Evolutionary conservation across 2,888 invertebrate species (phyloP).

Genomic region (Drosophila niveifrons): DNA sequence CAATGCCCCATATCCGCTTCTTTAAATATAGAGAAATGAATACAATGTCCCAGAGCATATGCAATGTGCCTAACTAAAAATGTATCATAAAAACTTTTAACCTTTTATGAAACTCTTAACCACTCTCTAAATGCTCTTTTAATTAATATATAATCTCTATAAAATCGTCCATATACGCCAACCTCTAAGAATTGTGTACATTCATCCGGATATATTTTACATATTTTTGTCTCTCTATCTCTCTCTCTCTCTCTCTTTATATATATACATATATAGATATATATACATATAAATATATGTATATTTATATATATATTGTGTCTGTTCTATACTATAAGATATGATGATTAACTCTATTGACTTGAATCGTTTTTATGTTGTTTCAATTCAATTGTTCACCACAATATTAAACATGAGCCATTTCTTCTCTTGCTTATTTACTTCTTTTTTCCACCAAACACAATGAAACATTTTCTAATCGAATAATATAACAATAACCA

Average conservation of each 20-base stretch:
- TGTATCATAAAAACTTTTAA: constrained; percentile 33
- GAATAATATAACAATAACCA: constrained; percentile 41
- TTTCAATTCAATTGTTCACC: constrained; percentile 73
- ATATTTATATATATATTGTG: constrained; percentile 13
- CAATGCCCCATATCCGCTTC: constrained; percentile 4
- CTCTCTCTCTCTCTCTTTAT: constrained; percentile 11
- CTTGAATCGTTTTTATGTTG: constrained; percentile 68
- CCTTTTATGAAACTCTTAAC: constrained; percentile 42
- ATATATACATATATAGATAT: constrained; percentile 23
- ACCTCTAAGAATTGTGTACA: constrained; percentile 31
- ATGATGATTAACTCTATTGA: constrained; percentile 75
- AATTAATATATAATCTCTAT: constrained; percentile 34
- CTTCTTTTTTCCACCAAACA: constrained; percentile 71
- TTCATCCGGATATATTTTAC: constrained; percentile 34
- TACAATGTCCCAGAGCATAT: constrained; percentile 33
- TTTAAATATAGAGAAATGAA: neutral
- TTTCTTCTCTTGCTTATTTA: constrained; percentile 82
- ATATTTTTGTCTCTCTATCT: constrained; percentile 45
- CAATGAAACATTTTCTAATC: constrained; percentile 57
- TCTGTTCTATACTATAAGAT: constrained; percentile 10
- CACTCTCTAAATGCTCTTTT: constrained; percentile 37
- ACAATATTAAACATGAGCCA: constrained; percentile 81
- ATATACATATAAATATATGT: constrained; percentile 14
- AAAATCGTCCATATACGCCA: constrained; percentile 32
- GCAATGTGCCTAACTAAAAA: constrained; percentile 16